Evolutionary conservation across 2,888 invertebrate species (phyloP), one percentile per base, ranked within the genome.

Genomic region (Tortricodes alternella): DNA sequence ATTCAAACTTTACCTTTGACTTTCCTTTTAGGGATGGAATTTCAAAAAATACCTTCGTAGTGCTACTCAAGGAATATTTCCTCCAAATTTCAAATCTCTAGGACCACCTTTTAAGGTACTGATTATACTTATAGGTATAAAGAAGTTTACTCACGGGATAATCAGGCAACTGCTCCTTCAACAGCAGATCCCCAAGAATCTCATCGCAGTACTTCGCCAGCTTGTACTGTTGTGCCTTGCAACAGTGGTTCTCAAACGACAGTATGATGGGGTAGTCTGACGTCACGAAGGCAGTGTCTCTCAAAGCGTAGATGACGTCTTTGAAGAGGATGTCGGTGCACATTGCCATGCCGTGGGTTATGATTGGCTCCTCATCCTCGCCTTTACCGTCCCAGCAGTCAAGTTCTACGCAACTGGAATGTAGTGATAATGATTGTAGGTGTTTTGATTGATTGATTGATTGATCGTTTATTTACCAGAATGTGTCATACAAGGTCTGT

Each of bases 291-390:
- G 99, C 99, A 2, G 99, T 99, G 86, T 99, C 99, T 62, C 98
- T 92, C 58, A 99, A 95, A 2, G 99, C 99, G 83, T 97, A 96
- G 70, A 99, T 98, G 37, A 99, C 99, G 88, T 99, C 97, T 85
- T 97, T 99, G 89, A 99, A 99, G 16, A 98, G 91, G 74, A 99
- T 99, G 89, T 99, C 99, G 2, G 99, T 99, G 80, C 99, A 99
- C 98, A 99, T 99, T 3, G 99, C 99, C 92, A 99, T 99, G 39
- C 99, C 99, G 88, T 99, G 99, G 27, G 99, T 99, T 67, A 99
- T 99, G 73, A 99, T 99, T 0, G 99, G 99, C 76, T 99, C 99
- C 74, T 99, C 98, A 74, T 99, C 98, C 86, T 98, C 98, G 0
- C 97, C 97, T 84, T 96, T 96, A 6, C 99, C 99, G 83, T 99